A percentile compares a stretch with the other conserved stretches of the same genome.
These are phyloP conservation scores for Hemicrepidius hirtus DNA, from an alignment of 2,888 invertebrate species.

Conservation along the genomic window DNA sequence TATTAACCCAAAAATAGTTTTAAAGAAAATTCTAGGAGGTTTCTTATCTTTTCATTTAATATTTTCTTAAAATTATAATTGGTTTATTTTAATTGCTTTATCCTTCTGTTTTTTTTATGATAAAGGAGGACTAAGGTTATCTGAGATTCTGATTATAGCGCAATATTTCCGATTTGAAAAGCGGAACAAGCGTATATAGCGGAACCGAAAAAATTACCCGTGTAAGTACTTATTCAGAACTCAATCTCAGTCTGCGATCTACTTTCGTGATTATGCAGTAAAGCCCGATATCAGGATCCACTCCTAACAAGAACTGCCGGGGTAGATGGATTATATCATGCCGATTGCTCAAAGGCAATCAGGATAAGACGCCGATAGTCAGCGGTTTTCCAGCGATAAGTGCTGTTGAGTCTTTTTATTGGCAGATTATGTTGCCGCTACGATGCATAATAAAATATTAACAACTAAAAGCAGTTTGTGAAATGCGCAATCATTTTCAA, in stretches of 20 bases:
- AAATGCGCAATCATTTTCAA: not conserved
- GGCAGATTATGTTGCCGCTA: constrained; percentile 27
- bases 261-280: constrained; percentile 44
- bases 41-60: no score
- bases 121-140: not conserved
- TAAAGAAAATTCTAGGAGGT: no score
- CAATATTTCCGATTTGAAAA: not conserved
- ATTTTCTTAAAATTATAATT: no score
- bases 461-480: constrained; percentile 19
- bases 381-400: constrained; percentile 42
- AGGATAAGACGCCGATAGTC: constrained; percentile 44
- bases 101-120: no score
- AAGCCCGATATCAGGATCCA: constrained; percentile 39
- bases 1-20: no score
- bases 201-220: constrained; percentile 24
- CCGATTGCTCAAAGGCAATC: constrained; percentile 46
- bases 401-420: constrained; percentile 35
- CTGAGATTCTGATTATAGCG: not conserved
- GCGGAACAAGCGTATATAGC: not conserved
- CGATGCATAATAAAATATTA: constrained; percentile 41
- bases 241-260: constrained; percentile 30
- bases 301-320: constrained; percentile 42
- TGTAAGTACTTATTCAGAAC: constrained; percentile 28
- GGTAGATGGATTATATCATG: constrained; percentile 44
- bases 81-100: no score